Evolutionary conservation across 2,888 invertebrate genomes (phyloP).

Genomic region (Cantharis rustica): DNA sequence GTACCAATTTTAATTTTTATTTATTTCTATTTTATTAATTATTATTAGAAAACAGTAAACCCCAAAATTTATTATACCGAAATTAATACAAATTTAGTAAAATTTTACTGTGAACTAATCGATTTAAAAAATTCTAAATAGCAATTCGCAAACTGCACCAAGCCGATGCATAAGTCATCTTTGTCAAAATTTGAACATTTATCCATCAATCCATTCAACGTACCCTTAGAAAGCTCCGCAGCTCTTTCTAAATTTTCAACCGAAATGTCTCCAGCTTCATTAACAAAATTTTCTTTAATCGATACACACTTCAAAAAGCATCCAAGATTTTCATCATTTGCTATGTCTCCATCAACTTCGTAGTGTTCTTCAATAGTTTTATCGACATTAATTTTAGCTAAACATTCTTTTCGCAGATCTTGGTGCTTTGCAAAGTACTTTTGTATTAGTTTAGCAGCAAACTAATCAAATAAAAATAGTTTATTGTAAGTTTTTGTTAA

Average conservation of each 20-base stretch:
- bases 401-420: neutral
- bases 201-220: too few species aligned
- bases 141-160: neutral
- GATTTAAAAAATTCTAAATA: neutral
- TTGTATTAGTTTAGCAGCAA: neutral
- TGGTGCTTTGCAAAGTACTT: neutral
- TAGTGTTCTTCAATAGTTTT: neutral
- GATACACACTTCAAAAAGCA: neutral
- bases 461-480: neutral
- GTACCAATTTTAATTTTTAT: too few species aligned
- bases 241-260: neutral
- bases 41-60: too few species aligned
- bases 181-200: neutral
- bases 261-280: neutral
- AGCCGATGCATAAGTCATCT: neutral
- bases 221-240: neutral
- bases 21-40: too few species aligned
- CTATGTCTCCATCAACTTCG: neutral
- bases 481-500: neutral
- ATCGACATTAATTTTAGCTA: neutral
- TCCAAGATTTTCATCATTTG: neutral
- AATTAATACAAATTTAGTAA: too few species aligned
- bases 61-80: too few species aligned
- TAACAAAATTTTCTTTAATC: neutral
- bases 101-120: too few species aligned